Conservation (phyloP, 1,140 invertebrate species). For the Hypothenemus hampei region DNA sequence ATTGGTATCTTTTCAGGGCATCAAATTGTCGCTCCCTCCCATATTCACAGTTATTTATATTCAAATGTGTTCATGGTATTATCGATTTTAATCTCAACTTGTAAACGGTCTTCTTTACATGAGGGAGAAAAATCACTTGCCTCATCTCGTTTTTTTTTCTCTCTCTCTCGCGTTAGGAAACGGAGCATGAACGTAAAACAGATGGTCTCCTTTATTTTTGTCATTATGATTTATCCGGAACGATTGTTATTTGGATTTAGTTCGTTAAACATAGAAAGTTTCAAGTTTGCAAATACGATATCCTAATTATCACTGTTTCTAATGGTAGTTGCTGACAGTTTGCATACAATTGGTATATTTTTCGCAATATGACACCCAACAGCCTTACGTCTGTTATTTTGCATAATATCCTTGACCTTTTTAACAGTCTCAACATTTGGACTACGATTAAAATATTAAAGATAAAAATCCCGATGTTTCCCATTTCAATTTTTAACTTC, state of each 20-base stretch:
- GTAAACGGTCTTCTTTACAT: not conserved
- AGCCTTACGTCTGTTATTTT: no score
- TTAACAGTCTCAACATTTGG: no score
- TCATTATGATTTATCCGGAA: not conserved
- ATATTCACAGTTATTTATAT: not conserved
- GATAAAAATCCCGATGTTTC: no score
- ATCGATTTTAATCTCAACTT: slow-evolving; percentile 1
- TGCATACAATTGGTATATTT: no score
- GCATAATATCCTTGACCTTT: no score
- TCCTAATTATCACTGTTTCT: no score
- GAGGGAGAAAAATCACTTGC: slow-evolving; percentile 1
- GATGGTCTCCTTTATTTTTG: not conserved
- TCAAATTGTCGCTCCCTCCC: not conserved
- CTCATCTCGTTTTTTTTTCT: no score
- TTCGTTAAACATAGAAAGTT: not conserved
- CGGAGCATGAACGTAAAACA: slow-evolving; percentile 5
- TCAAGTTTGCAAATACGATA: no score
- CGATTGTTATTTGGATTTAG: not conserved
- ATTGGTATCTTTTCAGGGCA: not conserved
- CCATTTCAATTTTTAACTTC: no score
- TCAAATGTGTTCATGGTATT: slow-evolving; percentile 3
- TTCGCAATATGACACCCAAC: no score
- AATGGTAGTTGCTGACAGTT: no score
- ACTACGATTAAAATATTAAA: no score
- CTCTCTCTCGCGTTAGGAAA: not conserved